These are phyloP conservation scores for Brassicogethes aeneus DNA, from an alignment of 2,888 invertebrate species.

Conservation along the genomic window DNA sequence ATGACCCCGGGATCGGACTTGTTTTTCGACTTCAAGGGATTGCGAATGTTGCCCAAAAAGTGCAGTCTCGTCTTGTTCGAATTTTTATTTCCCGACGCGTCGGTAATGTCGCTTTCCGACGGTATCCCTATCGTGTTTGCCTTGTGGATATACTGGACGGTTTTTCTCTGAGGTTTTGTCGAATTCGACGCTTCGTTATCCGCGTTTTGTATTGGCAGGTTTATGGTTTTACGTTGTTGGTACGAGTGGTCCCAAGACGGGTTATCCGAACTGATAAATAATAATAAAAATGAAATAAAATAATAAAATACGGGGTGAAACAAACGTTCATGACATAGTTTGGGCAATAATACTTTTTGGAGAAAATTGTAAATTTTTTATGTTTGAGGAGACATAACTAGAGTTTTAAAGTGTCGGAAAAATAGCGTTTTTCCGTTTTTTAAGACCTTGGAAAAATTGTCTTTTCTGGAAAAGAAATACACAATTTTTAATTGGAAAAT, in stretches of 20 bases:
- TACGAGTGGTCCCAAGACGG: background rate
- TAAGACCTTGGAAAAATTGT: no score
- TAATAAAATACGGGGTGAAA: no score
- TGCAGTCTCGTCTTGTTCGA: constrained; percentile 28
- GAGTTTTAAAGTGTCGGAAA: no score
- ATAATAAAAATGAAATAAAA: constrained; percentile 7
- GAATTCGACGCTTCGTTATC: constrained; percentile 7
- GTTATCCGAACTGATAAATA: constrained; percentile 3
- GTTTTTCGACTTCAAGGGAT: constrained; percentile 47
- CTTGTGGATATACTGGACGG: constrained; percentile 32
- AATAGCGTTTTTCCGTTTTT: no score
- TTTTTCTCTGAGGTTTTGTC: constrained; percentile 27
- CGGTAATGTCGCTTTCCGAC: constrained; percentile 41
- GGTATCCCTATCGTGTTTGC: constrained; percentile 55
- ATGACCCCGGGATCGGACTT: constrained; percentile 36
- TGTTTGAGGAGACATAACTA: no score
- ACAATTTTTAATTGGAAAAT: no score
- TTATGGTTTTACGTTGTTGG: constrained; percentile 38
- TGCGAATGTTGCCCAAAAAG: constrained; percentile 54
- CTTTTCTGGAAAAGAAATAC: no score
- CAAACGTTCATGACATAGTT: no score
- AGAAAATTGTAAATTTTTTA: no score
- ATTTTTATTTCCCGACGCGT: constrained; percentile 38
- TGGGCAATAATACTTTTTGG: no score
- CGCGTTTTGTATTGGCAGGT: constrained; percentile 34